Evolutionary conservation across 2,888 invertebrate genomes (phyloP), one percentile per base, ranked within the genome.

Genomic region (Rhorus exstirpatorius): DNA sequence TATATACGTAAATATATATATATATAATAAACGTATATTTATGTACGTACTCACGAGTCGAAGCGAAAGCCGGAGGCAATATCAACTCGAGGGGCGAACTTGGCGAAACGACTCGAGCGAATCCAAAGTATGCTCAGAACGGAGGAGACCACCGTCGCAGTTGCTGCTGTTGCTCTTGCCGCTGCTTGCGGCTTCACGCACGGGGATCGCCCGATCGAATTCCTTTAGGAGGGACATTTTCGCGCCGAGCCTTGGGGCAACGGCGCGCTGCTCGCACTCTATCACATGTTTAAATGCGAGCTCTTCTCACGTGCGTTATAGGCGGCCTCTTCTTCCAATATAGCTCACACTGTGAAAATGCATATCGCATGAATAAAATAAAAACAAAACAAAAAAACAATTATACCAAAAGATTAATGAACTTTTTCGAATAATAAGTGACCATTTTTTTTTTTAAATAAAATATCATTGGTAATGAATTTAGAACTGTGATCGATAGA

Each of bases 141-240:
- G 58, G 35, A 58, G 58, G 35, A 58, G 58, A 67, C 79, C 77
- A 81, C 79, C 81, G 61, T 84, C 79, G 71, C 65, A 72, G 74
- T 74, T 76, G 72, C 72, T 53, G 51, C 21, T 53, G 14, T 49
- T 67, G 53, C 74, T 44, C 19, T 24, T 24, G 55, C 35, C 58
- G 60, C 31, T 21, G 31, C 19, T 24, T 24, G 55, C 35, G 58
- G 60, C 31, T 21, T 58, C 77, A 80, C 58, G 58, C 51, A 68
- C 68, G 49, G 60, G 49, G 60, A 77, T 77, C 68, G 77, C 51
- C 26, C 68, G 77, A 77, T 77, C 77, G 68, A 77, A 77, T 77
- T 77, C 77, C 77, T 77, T n/a, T 14, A 51, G 26, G 67, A 68
- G 60, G 60, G 68, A 68, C 68, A 68, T 49, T 68, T 77, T 77